Evolutionary conservation across 2,113 vertebrate genomes (phyloP).

Genomic region (Notarius quadriscutis): DNA sequence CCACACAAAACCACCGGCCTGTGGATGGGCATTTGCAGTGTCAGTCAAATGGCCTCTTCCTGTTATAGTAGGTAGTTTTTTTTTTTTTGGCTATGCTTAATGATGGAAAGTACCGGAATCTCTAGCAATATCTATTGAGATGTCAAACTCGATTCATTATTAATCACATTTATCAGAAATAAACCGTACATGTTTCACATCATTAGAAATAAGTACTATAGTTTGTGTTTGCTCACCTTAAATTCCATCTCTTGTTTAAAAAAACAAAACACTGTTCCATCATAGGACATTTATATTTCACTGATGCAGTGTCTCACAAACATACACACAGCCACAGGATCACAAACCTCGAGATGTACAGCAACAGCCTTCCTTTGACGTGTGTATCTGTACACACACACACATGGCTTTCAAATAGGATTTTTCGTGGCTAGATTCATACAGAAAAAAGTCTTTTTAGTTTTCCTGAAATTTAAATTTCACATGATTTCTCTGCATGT

Average conservation of each 20-base stretch:
- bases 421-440: slow-evolving; percentile 33
- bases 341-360: not conserved
- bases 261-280: not conserved
- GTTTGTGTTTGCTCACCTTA: not conserved
- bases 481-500: slow-evolving; percentile 46
- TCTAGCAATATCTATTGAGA: not conserved
- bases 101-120: not conserved
- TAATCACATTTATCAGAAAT: slow-evolving; percentile 24
- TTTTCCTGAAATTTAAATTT: slow-evolving; percentile 53
- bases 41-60: not conserved
- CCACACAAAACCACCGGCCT: not conserved
- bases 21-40: not conserved
- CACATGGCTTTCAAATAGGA: slow-evolving; percentile 27
- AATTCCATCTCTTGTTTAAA: not conserved
- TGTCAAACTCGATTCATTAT: not conserved
- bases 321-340: not conserved
- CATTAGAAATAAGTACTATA: not conserved
- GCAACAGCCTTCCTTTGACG: slow-evolving; percentile 28
- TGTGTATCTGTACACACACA: slow-evolving; percentile 3
- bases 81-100: not conserved
- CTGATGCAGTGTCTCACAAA: not conserved
- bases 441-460: slow-evolving; percentile 40
- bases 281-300: not conserved
- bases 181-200: not conserved
- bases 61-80: not conserved